phyloP scores from a whole-genome alignment of 2,797 vertebrate species.

The Urocyon cinereoargenteus region DNA sequence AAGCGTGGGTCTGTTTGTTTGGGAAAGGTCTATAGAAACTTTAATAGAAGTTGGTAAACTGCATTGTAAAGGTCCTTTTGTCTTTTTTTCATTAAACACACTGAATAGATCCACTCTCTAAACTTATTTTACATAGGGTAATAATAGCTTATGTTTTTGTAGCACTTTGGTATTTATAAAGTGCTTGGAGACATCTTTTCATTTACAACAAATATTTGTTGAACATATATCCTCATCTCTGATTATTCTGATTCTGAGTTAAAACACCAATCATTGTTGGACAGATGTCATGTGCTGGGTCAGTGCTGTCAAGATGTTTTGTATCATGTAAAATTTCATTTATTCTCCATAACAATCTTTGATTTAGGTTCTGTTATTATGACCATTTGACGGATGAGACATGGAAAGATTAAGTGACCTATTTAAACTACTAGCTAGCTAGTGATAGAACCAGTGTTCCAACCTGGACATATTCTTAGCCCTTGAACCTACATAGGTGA shows the following conservation, averaged over 20 bases:
- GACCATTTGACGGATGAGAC: neutral
- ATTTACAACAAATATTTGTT: slow-evolving; percentile 13
- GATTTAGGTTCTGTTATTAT: slow-evolving; percentile 29
- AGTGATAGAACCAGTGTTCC: neutral
- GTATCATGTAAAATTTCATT: neutral
- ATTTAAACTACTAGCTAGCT: neutral
- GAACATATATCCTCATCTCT: neutral
- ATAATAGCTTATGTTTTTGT: slow-evolving; percentile 10
- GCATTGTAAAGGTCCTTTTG: neutral
- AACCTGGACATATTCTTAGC: slow-evolving; percentile 35
- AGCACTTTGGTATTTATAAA: slow-evolving; percentile 22
- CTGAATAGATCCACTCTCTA: slow-evolving; percentile 5
- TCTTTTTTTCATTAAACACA: neutral
- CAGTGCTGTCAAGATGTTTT: slow-evolving; percentile 38
- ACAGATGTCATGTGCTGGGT: neutral
- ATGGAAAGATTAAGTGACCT: neutral
- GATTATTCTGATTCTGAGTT: neutral
- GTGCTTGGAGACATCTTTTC: neutral
- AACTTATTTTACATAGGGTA: slow-evolving; percentile 21
- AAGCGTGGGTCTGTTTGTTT: neutral
- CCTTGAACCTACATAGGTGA: neutral
- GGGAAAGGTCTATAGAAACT: neutral
- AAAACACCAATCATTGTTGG: neutral
- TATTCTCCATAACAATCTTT: neutral
- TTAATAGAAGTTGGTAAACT: neutral